A percentile compares a stretch with the other conserved stretches of the same genome.
Evolutionary conservation across 2,888 invertebrate species (phyloP).

Genomic region (Hirtodrosophila cameraria): DNA sequence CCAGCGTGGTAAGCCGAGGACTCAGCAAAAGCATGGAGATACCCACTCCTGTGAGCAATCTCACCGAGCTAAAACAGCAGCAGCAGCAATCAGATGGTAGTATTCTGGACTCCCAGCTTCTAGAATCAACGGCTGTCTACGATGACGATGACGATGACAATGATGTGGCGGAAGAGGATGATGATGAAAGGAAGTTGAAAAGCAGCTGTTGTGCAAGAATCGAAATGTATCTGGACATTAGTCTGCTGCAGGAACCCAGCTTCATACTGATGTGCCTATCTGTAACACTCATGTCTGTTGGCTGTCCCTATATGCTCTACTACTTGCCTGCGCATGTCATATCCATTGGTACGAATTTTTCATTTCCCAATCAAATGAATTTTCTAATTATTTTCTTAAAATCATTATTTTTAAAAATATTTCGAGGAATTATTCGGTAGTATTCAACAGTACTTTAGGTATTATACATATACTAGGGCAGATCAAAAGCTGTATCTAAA

Average conservation of each 20-base stretch:
- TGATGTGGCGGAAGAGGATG: constrained; percentile 68
- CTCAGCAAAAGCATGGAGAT: constrained; percentile 84
- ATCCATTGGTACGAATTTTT: constrained; percentile 85
- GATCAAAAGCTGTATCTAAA: too few species aligned
- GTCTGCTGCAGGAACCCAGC: constrained; percentile 87
- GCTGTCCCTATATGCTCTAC: constrained; percentile 90
- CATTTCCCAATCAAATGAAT: neutral
- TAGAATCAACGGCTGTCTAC: constrained; percentile 52
- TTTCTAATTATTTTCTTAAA: too few species aligned
- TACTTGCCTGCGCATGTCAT: constrained; percentile 91
- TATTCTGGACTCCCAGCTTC: constrained; percentile 59
- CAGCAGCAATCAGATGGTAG: constrained; percentile 51
- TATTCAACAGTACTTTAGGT: too few species aligned
- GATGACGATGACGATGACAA: constrained; percentile 35
- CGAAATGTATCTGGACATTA: constrained; percentile 88
- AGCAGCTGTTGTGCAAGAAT: constrained; percentile 82
- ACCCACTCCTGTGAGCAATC: constrained; percentile 84
- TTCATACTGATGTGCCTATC: constrained; percentile 90
- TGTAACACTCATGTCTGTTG: constrained; percentile 90
- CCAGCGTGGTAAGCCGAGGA: constrained; percentile 82
- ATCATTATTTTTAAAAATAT: too few species aligned
- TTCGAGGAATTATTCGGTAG: too few species aligned
- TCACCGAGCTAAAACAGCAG: constrained; percentile 75
- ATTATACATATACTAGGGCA: too few species aligned
- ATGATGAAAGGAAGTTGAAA: constrained; percentile 81